A percentile compares a stretch with the other conserved stretches of the same genome.
Conservation (phyloP, 2,888 invertebrate species). For the Drosophila buzzatii region DNA sequence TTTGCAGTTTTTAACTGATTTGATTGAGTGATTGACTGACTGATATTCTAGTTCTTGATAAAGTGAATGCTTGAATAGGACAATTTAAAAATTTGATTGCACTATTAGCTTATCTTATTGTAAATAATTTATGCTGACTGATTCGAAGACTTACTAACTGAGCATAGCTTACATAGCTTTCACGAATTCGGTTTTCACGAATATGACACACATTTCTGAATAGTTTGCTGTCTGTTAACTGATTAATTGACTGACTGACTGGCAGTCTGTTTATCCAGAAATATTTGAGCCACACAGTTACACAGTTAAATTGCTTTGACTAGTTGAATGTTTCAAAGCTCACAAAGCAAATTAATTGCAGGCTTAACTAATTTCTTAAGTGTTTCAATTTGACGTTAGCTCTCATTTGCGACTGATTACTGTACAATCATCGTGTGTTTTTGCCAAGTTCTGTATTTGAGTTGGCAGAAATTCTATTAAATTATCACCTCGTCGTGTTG, state of each 20-base stretch:
- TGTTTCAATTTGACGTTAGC: not conserved
- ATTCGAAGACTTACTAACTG: not conserved
- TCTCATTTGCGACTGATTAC: not conserved
- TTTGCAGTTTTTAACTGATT: not conserved
- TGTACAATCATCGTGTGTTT: conserved; percentile 1
- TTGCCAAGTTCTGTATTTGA: conserved; percentile 16
- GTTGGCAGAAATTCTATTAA: conserved; percentile 20
- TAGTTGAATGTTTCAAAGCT: not conserved
- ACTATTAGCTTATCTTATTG: too few relatives aligned
- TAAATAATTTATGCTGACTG: not conserved
- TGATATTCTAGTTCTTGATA: not conserved
- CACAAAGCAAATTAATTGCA: not conserved
- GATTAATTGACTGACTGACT: not conserved
- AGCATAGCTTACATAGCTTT: too few relatives aligned
- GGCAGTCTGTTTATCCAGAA: not conserved
- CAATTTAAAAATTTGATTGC: too few relatives aligned
- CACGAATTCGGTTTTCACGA: too few relatives aligned
- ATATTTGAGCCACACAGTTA: too few relatives aligned
- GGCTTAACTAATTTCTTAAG: not conserved
- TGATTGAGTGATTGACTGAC: not conserved
- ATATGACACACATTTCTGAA: not conserved
- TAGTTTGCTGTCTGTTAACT: not conserved
- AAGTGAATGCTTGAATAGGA: not conserved
- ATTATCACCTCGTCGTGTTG: conserved; percentile 28
- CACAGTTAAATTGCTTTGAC: not conserved